phyloP scores from a whole-genome alignment of 2,888 invertebrate genomes.

The Mythimna vitellina region DNA sequence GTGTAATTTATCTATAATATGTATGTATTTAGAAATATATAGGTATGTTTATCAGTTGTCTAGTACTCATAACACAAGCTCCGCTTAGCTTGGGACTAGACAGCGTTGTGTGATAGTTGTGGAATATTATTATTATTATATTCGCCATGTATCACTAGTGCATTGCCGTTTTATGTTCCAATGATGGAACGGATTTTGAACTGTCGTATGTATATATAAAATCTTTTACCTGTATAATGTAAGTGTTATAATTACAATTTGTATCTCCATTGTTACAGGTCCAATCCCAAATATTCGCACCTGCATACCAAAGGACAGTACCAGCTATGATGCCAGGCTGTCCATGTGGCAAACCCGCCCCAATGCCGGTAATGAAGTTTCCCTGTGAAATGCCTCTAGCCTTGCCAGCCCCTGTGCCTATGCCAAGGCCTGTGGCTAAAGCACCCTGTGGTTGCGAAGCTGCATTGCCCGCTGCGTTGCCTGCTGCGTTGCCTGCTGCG shows the following conservation, averaged over 20 bases:
- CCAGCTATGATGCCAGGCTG: slow-evolving; percentile 31
- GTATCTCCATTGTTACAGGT: slow-evolving; percentile 14
- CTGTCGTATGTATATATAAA: too few relatives aligned
- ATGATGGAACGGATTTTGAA: too few relatives aligned
- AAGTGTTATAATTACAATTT: background rate
- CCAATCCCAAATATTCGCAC: slow-evolving; percentile 49
- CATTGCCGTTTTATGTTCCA: too few relatives aligned
- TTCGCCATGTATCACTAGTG: too few relatives aligned
- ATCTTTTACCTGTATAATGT: too few relatives aligned
- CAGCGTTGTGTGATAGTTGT: too few relatives aligned
- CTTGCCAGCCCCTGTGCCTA: slow-evolving; percentile 8
- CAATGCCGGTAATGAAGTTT: slow-evolving; percentile 28
- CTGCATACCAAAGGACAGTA: slow-evolving; percentile 18
- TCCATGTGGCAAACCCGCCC: slow-evolving; percentile 23
- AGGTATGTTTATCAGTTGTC: too few relatives aligned
- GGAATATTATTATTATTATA: too few relatives aligned
- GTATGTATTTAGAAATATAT: too few relatives aligned
- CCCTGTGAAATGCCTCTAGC: slow-evolving; percentile 15
- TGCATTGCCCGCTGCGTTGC: slow-evolving; percentile 16
- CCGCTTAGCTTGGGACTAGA: too few relatives aligned
- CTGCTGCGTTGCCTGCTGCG: slow-evolving; percentile 7
- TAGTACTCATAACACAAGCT: too few relatives aligned
- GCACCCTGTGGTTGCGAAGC: slow-evolving; percentile 44
- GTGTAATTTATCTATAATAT: too few relatives aligned
- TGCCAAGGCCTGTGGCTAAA: slow-evolving; percentile 24